These are phyloP conservation scores for Patiria pectinifera DNA, from an alignment of 53 echinoderm and acorn worm species.

Conservation along the genomic window DNA sequence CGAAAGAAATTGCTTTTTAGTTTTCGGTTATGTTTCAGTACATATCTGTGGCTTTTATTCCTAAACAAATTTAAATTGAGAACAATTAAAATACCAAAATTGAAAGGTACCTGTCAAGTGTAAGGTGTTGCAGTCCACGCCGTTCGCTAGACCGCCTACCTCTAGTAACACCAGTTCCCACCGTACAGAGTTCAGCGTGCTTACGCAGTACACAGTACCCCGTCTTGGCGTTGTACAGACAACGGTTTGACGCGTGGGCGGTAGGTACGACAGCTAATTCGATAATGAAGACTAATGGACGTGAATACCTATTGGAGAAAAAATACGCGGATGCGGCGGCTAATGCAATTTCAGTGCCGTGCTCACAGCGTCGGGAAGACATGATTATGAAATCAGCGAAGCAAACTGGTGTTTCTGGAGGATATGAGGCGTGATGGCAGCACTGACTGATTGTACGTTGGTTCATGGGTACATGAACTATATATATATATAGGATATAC, in stretches of 20 bases:
- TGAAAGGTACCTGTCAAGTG: no score
- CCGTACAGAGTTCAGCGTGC: background rate
- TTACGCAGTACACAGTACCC: background rate
- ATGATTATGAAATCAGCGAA: background rate
- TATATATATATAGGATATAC: no score
- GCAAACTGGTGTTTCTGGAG: background rate
- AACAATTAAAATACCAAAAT: no score
- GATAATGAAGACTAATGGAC: conserved; percentile 1
- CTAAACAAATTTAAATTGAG: no score
- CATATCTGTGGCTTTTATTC: no score
- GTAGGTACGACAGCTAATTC: background rate
- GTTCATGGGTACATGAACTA: no score
- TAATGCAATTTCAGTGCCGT: background rate
- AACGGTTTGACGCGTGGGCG: background rate
- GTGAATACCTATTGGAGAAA: background rate
- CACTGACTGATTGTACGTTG: no score
- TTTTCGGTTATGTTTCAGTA: no score
- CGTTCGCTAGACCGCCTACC: no score
- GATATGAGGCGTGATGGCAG: no score
- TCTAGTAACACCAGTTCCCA: background rate
- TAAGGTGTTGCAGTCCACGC: no score
- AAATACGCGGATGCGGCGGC: background rate
- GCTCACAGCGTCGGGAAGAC: background rate
- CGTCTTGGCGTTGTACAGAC: background rate
- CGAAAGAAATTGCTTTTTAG: no score